Conservation (phyloP, 2,113 vertebrate genomes). For the Taurulus bubalis region DNA sequence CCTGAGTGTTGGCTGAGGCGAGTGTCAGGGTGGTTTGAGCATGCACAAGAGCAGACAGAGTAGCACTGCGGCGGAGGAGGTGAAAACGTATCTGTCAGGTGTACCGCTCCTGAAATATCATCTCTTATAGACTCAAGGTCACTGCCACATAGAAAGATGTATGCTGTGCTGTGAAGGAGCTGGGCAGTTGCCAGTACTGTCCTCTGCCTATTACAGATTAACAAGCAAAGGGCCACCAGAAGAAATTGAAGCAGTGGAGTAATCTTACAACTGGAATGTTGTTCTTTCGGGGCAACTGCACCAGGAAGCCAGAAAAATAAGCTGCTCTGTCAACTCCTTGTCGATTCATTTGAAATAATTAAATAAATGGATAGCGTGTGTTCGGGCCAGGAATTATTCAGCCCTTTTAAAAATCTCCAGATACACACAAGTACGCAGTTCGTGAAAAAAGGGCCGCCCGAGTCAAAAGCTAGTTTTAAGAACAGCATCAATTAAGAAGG, state of each 20-base stretch:
- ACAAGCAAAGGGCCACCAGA: constrained; percentile 19
- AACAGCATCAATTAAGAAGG: background rate
- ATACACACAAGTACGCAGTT: background rate
- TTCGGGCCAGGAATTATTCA: background rate
- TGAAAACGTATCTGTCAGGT: constrained; percentile 85
- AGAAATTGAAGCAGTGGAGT: background rate
- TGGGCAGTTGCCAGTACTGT: constrained; percentile 41
- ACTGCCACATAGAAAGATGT: constrained; percentile 31
- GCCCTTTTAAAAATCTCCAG: background rate
- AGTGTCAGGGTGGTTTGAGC: constrained; percentile 60
- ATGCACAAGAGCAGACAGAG: constrained; percentile 76
- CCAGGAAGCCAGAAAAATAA: background rate
- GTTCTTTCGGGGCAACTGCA: background rate
- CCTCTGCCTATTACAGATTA: constrained; percentile 28
- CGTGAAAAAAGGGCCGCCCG: no score
- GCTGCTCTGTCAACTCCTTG: background rate
- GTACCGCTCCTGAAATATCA: constrained; percentile 73
- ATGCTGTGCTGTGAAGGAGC: constrained; percentile 47
- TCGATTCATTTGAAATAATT: background rate
- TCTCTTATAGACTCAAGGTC: constrained; percentile 83
- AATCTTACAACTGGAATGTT: background rate
- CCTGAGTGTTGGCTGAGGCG: constrained; percentile 55
- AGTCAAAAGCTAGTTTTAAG: background rate
- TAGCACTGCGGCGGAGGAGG: constrained; percentile 77
- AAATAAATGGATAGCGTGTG: background rate